phyloP scores from a whole-genome alignment of 2,113 vertebrate genomes.

The Chascanopsetta lugubris region DNA sequence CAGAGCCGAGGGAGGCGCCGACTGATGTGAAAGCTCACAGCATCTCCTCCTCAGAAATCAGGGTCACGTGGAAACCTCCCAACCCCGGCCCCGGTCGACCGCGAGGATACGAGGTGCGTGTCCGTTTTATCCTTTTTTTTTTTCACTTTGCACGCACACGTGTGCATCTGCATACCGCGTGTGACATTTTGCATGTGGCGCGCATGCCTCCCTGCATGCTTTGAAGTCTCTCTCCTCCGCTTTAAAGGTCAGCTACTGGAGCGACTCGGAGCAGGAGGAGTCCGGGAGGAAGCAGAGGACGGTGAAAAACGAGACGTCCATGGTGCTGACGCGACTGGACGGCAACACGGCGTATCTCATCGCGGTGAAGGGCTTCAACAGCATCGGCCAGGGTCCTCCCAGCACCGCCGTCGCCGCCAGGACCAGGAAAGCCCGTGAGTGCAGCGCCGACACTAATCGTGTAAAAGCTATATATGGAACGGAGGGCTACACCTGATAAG shows the following conservation, averaged over 20 bases:
- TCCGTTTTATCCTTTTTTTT: not conserved
- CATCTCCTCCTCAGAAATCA: conserved; percentile 91
- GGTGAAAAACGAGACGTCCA: conserved; percentile 87
- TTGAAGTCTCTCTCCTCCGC: not conserved
- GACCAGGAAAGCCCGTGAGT: conserved; percentile 93
- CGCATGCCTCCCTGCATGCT: not conserved
- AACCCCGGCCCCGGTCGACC: conserved; percentile 91
- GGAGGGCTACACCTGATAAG: conserved; percentile 47
- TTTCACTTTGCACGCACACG: not conserved
- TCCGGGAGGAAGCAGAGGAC: conserved; percentile 86
- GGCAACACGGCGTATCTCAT: conserved; percentile 90
- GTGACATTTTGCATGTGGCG: not conserved
- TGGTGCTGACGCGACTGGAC: conserved; percentile 88
- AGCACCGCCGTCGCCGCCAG: conserved; percentile 81
- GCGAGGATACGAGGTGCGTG: conserved; percentile 92
- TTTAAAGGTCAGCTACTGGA: conserved; percentile 91
- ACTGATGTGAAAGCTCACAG: conserved; percentile 88
- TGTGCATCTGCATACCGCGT: not conserved
- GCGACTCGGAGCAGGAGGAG: conserved; percentile 89
- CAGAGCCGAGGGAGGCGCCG: conserved; percentile 93
- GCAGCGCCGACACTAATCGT: conserved; percentile 41
- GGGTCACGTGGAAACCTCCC: conserved; percentile 89
- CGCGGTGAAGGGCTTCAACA: conserved; percentile 92
- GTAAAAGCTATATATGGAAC: conserved; percentile 42
- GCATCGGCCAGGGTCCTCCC: conserved; percentile 91